Evolutionary conservation across 2,113 vertebrate species (phyloP), one percentile per base, ranked within the genome.

Genomic region (Ardeotis arabs): DNA sequence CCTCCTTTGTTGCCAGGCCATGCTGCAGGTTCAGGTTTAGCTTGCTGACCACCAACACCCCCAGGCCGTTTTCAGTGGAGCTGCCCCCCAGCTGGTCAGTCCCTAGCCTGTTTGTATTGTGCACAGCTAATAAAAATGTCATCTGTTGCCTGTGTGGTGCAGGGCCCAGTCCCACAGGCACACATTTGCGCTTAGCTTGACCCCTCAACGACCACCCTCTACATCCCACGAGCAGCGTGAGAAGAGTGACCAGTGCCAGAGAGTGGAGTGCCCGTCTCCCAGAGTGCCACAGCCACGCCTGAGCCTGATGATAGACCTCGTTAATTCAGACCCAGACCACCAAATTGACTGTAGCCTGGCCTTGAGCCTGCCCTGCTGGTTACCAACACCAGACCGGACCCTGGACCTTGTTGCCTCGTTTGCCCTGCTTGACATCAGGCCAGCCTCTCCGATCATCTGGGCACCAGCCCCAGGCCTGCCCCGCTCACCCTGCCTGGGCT

Each of bases 321-420:
- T 13, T 78, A 27, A 45, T 27, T 14, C 64, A 69, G 27, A 53
- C 21, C 55, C 37, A 1, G 0, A 53, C 47, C 10, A 33, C 31
- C 9, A 45, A 55, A 14, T 22, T 21, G 25, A 31, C 12, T 12
- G 2, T 31, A 49, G 16, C 25, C 22, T 29, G 19, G 21, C 23
- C 29, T 53, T 0, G 2, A 10, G 7, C 13, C 27, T 25, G 55
- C 8, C 19, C 45, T 80, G 25, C 19, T 33, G 33, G 62, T 29
- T 15, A 12, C 15, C 21, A 31, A 7, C 4, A 5, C 22, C 33
- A 16, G 60, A 52, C 18, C 0, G 0, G 17, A 7, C 12, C 14
- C 25, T 1, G 2, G 5, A 44, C 41, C 7, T 37, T 37, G 9
- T 31, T 44, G 56, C 31, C 27, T 62, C 10, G 25, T 0, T 0